Evolutionary conservation across 1,140 invertebrate genomes (phyloP), one percentile per base, ranked within the genome.

Genomic region (Drosophila orosa): DNA sequence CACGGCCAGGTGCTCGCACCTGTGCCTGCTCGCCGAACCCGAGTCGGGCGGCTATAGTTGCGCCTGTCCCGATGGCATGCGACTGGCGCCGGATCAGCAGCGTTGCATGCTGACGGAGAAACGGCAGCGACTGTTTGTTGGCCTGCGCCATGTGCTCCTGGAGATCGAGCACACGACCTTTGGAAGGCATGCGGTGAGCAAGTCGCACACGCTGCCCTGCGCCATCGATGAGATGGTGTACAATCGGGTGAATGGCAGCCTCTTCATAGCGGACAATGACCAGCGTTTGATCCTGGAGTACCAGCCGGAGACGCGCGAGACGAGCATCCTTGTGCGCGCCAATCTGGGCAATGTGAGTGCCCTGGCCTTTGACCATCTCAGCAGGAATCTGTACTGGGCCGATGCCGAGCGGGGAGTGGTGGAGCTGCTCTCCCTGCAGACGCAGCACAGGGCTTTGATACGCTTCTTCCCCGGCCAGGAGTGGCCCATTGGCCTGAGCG

Each of bases 21-120:
- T 98, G 19, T 98, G 98, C 82, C 91, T 98, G 2, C 90, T 98
- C 31, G 94, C 94, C 5, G 94, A 95, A 1, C 92, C 93, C 42
- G 92, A 81, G 1, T 92, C 92, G 24, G 92, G 81, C 0, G 93
- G 90, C 0, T 95, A 95, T 79, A 93, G 93, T 0, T 99, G 98
- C 92, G 95, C 94, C 7, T 99, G 98, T 85, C 96, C 97, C 0
- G 93, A 95, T 27, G 95, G 95, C 15, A 95, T 96, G 87, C 78
- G 90, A 33, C 80, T 96, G 2, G 69, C 79, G 2, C 8, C 29
- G 0, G 94, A 95, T 81, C 87, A 92, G 31, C 92, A 92, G 7
- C 93, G 92, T 3, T 96, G 95, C 71, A 90, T 71, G 66, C 90
- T 93, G 92, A 92, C 81, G 4, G 76, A 74, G 35, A 92, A 93